phyloP scores from a whole-genome alignment of 53 echinoderm and acorn worm species.

The Holothuria leucospilota region DNA sequence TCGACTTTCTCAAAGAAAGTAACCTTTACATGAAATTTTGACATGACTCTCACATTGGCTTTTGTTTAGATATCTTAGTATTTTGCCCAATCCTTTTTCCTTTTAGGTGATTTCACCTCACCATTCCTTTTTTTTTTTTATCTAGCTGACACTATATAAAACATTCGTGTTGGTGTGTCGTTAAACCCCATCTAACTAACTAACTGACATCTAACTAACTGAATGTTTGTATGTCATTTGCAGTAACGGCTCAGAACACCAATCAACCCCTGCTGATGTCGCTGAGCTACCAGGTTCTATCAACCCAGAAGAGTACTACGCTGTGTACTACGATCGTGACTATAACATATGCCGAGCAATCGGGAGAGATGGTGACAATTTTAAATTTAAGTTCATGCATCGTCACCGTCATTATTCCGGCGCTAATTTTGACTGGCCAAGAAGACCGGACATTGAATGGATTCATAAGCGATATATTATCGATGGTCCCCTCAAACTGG shows the following conservation, averaged over 20 bases:
- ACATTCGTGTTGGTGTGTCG: no score
- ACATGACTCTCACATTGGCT: no score
- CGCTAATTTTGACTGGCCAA: slow-evolving; percentile 33
- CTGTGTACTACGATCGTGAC: slow-evolving; percentile 35
- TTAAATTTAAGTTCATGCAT: slow-evolving; percentile 27
- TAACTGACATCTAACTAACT: no score
- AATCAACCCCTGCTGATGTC: slow-evolving; percentile 11
- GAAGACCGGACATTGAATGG: slow-evolving; percentile 31
- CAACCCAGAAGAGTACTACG: slow-evolving; percentile 12
- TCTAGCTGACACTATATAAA: no score
- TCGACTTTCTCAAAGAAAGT: no score
- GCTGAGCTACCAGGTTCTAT: slow-evolving; percentile 25
- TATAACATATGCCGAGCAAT: slow-evolving; percentile 21
- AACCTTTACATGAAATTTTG: no score
- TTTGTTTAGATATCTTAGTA: no score
- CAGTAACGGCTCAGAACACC: slow-evolving; percentile 37
- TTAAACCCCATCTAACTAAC: no score
- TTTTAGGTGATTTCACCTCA: no score
- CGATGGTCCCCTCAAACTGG: slow-evolving; percentile 37
- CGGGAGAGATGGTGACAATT: slow-evolving; percentile 29
- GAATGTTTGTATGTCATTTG: no score
- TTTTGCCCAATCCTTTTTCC: no score
- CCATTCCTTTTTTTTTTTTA: no score
- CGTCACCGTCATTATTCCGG: slow-evolving; percentile 10
- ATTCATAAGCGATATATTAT: slow-evolving; percentile 34